Evolutionary conservation across 2,113 vertebrate species (phyloP), one percentile per base, ranked within the genome.

Genomic region (Chascanopsetta lugubris): DNA sequence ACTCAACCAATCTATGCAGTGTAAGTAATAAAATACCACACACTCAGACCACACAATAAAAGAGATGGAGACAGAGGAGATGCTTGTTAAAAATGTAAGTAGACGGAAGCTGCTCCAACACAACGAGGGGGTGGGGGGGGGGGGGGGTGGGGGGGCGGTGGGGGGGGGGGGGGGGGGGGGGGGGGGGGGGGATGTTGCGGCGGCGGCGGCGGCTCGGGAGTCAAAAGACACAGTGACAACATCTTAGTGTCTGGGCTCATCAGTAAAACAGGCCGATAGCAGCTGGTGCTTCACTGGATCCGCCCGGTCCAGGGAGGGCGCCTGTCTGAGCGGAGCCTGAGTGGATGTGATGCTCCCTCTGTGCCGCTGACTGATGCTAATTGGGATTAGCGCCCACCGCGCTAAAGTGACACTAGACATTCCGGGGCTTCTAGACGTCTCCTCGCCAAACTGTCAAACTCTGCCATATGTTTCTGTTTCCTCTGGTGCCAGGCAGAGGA

Each of bases 71-170:
- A 89, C 86, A 85, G 82, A 88, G 81, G 87, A 88, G 88, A 84
- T 68, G 86, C 89, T 90, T 90, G 89, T 90, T 89, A 89, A 90
- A 89, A 88, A 89, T 88, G 89, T 91, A 90, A 88, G 85, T 85
- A 86, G 84, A 85, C 81, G 83, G 83, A 88, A 86, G 88, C 66
- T 79, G 72, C 61, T 71, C 63, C 54, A 85, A 80, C 79, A 87
- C 80, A 83, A 84, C 77, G n/a, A 79, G 61, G 48, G 58, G 76
- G 75, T 81, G 73, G 79, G 15, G 34, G 74, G 81, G 72, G 79
- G 11, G 65, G 83, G 49, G 81, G 72, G 79, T 10, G 65, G 83
- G 49, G n/a, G 77, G 61, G 48, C 55, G 76, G 75, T 81, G 73
- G 79, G 15, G 34, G 74, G 81, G 72, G 79, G 11, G 65, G 83